Evolutionary conservation across 2,888 invertebrate genomes (phyloP).

Genomic region (Protodeltote pygarga): DNA sequence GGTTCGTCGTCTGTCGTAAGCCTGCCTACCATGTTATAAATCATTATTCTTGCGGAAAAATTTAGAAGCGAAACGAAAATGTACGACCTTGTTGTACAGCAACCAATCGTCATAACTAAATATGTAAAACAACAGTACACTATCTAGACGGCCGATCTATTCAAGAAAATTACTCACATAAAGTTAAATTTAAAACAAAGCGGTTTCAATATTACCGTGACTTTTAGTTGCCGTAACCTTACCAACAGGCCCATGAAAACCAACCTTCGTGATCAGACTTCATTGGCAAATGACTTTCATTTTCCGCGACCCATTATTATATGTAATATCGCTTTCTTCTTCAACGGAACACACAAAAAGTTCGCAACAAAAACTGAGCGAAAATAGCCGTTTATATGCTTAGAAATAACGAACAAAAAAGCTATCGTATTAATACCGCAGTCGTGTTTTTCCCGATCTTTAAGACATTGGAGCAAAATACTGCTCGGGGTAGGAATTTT

Average conservation of each 20-base stretch:
- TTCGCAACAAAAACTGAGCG: conserved; percentile 44
- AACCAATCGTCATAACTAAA: neutral
- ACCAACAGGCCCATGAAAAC: conserved; percentile 45
- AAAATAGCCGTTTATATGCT: conserved; percentile 42
- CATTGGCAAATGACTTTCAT: conserved; percentile 59
- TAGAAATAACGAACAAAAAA: conserved; percentile 36
- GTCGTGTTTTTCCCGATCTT: conserved; percentile 22
- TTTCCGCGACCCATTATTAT: conserved; percentile 58
- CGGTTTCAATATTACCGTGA: conserved; percentile 25
- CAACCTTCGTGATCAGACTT: conserved; percentile 55
- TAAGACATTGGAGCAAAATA: conserved; percentile 5
- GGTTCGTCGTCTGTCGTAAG: too few relatives aligned
- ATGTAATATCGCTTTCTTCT: conserved; percentile 48
- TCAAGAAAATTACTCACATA: conserved; percentile 21
- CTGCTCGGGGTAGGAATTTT: too few relatives aligned
- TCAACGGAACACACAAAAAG: conserved; percentile 38
- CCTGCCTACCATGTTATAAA: too few relatives aligned
- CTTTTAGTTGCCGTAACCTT: conserved; percentile 44
- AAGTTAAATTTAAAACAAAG: conserved; percentile 35
- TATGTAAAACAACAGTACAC: neutral
- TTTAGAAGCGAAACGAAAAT: too few relatives aligned
- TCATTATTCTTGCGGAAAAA: too few relatives aligned
- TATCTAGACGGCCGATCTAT: conserved; percentile 25
- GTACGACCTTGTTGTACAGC: conserved; percentile 8
- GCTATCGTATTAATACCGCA: conserved; percentile 19